A percentile compares a stretch with the other conserved stretches of the same genome.
Evolutionary conservation across 2,888 invertebrate genomes (phyloP).

Genomic region (Epinotia demarniana): DNA sequence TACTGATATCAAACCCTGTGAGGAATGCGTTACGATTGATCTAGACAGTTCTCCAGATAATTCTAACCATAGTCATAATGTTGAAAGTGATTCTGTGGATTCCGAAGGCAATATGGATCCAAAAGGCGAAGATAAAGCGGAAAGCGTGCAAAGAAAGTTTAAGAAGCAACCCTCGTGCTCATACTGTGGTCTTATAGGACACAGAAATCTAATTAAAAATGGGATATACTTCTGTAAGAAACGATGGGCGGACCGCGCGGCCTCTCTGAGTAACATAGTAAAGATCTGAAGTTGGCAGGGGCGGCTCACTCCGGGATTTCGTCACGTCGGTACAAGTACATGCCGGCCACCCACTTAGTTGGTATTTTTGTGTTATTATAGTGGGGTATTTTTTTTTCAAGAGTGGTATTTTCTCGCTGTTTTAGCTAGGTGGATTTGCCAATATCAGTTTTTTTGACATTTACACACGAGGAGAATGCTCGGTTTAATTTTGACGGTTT

Average conservation of each 20-base stretch:
- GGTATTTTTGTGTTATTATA: too few species aligned
- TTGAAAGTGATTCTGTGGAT: background rate
- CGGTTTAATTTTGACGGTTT: too few species aligned
- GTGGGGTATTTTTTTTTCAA: too few species aligned
- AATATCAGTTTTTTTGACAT: too few species aligned
- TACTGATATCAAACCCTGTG: background rate
- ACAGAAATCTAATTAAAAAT: background rate
- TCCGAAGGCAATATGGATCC: background rate
- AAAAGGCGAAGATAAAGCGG: background rate
- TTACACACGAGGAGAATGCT: too few species aligned
- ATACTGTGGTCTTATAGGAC: background rate
- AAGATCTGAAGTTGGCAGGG: background rate
- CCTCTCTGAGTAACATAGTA: background rate
- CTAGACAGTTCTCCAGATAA: background rate
- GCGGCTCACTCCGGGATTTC: too few species aligned
- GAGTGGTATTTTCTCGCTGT: too few species aligned
- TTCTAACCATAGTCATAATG: background rate
- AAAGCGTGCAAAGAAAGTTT: background rate
- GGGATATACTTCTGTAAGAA: background rate
- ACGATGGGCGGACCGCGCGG: background rate
- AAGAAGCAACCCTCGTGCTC: background rate
- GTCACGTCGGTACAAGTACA: too few species aligned
- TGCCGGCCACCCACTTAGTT: too few species aligned
- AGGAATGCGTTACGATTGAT: background rate
- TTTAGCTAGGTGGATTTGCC: too few species aligned